Evolutionary conservation across 1,140 invertebrate species (phyloP), one percentile per base, ranked within the genome.

Genomic region (Helicorthomorpha holstii): DNA sequence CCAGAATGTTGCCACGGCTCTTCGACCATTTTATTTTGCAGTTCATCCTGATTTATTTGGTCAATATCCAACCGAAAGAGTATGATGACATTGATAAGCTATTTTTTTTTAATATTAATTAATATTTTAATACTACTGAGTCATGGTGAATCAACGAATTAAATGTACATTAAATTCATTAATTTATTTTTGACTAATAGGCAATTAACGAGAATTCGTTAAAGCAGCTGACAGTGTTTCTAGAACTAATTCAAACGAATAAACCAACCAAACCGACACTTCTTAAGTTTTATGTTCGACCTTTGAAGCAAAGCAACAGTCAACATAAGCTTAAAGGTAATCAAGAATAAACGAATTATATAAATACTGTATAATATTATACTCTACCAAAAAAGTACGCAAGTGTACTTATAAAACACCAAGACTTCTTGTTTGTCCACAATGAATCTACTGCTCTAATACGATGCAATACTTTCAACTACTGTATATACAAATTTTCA

Each of bases 21-120:
- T 96, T 16, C 72, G 89, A 55, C 91, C 90, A 1, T 94, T 96
- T 66, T 94, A 91, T 66, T 94, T 95, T 69, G 80, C 80, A 46
- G 90, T 95, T 22, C 91, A 96, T 75, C 91, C 91, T 16, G 91
- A 96, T 70, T 69, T 94, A 34, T 95, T 95, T 75, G 85, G 85
- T 50, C 81, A 87, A 66, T 80, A 84, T 74, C 91, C 91, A 38
- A 78, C 77, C 61, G 85, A 92, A 73, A 78, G 83, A 63, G 85
- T 85, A 69, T 49, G 29, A 34, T n/a, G n/a, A 34, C 29, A 34
- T 34, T 34, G 16, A 22, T 38, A 10, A 24, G 24, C 23, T 51
- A 27, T 22, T 22, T 41, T 46, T 27, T 49, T 10, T n/a, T 41
- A 25, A 19, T 29, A 23, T 14, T 21, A 14, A 12, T 3, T 16